Percentiles rank a stretch among this genome's conserved stretches.
Evolutionary conservation across 2,797 vertebrate genomes (phyloP).

Genomic region (Hylomyscus alleni): DNA sequence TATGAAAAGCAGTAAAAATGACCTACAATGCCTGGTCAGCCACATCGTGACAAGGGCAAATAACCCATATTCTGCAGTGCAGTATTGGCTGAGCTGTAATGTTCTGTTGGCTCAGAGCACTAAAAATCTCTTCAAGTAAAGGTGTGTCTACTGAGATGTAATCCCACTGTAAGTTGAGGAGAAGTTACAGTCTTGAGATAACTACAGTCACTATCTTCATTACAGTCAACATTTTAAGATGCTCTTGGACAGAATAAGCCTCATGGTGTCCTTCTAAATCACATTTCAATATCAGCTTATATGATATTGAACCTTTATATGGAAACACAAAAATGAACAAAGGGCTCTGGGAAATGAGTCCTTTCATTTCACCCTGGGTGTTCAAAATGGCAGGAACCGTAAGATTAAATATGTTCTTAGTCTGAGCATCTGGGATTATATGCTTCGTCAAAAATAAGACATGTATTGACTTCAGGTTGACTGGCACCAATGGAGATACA

Average conservation of each 20-base stretch:
- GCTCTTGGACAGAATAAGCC: neutral
- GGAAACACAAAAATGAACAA: neutral
- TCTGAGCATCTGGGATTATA: neutral
- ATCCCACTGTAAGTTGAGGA: neutral
- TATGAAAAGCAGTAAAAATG: neutral
- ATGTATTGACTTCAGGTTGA: neutral
- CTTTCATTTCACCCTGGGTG: neutral
- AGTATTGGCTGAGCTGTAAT: neutral
- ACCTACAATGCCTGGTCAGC: neutral
- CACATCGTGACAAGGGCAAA: neutral
- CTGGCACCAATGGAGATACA: no score
- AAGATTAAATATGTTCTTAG: neutral
- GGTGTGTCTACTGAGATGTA: neutral
- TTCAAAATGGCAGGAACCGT: neutral
- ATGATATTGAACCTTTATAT: neutral
- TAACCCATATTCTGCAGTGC: neutral
- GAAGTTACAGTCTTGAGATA: neutral
- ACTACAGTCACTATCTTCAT: neutral
- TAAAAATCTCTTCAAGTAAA: neutral
- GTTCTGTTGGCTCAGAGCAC: neutral
- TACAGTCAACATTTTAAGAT: neutral
- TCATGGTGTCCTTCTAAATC: neutral
- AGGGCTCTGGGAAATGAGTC: neutral
- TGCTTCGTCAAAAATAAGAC: neutral
- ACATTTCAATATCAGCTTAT: neutral